A percentile compares a stretch with the other conserved stretches of the same genome.
phyloP scores from a whole-genome alignment of 2,888 invertebrate genomes.

The Lacanobia oleracea region DNA sequence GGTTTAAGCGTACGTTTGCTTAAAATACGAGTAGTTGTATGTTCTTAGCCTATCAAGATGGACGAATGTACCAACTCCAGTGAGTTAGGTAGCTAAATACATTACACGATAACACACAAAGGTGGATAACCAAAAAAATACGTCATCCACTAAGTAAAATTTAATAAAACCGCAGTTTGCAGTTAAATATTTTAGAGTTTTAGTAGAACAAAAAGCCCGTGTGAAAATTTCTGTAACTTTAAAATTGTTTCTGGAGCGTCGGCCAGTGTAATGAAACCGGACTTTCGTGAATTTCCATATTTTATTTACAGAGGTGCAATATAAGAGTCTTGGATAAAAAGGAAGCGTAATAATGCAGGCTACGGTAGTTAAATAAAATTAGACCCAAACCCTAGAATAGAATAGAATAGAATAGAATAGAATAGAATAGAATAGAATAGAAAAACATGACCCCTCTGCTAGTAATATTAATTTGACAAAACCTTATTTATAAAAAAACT shows the following conservation, averaged over 20 bases:
- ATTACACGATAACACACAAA: too few species aligned
- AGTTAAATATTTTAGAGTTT: not conserved
- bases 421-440: too few species aligned
- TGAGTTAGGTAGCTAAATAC: too few species aligned
- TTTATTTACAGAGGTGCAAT: slow-evolving; percentile 46
- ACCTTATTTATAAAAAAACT: not conserved
- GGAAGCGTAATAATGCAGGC: slow-evolving; percentile 4
- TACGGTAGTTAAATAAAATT: slow-evolving; percentile 7
- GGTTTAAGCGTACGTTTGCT: too few species aligned
- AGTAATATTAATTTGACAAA: not conserved
- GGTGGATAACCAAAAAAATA: not conserved
- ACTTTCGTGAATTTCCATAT: slow-evolving; percentile 48
- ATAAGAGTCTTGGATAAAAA: slow-evolving; percentile 23
- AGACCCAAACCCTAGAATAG: not conserved
- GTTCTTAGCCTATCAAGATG: too few species aligned
- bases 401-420: not conserved
- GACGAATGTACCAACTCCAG: too few species aligned
- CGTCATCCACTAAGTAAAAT: not conserved
- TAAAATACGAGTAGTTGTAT: too few species aligned
- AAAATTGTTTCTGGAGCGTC: slow-evolving; percentile 17
- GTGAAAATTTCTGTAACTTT: slow-evolving; percentile 7
- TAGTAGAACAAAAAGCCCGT: slow-evolving; percentile 9
- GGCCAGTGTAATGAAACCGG: slow-evolving; percentile 40
- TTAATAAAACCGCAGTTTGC: not conserved
- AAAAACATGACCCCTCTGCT: not conserved